Percentiles rank a stretch among this genome's conserved stretches.
phyloP scores from a whole-genome alignment of 1,140 invertebrate species.

The Galleria mellonella region DNA sequence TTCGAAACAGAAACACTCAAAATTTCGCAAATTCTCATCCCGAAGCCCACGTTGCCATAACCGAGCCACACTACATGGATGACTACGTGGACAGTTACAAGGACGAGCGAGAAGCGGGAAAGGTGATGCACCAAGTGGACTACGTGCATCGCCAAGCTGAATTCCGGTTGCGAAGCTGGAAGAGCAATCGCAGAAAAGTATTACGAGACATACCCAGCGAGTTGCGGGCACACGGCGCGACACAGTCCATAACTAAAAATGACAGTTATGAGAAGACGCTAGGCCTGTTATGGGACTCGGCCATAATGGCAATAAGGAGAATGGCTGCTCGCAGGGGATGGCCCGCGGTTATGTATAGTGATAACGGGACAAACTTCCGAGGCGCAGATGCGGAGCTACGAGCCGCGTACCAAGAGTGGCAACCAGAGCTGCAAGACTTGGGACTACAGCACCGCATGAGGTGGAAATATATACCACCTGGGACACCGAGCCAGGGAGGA shows the following conservation, averaged over 20 bases:
- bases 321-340: slow-evolving; percentile 23
- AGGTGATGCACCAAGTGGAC: neutral
- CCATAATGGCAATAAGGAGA: slow-evolving; percentile 34
- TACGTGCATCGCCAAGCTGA: slow-evolving; percentile 1
- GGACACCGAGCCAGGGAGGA: slow-evolving; percentile 23
- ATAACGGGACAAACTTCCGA: slow-evolving; percentile 49
- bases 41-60: slow-evolving; percentile 15
- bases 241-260: too few relatives aligned
- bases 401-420: neutral
- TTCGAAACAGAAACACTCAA: slow-evolving; percentile 29
- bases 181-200: neutral
- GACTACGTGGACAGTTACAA: slow-evolving; percentile 19
- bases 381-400: slow-evolving; percentile 27
- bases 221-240: neutral
- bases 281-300: too few relatives aligned
- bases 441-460: slow-evolving; percentile 1
- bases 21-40: slow-evolving; percentile 15
- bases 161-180: slow-evolving; percentile 1
- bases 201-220: neutral
- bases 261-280: too few relatives aligned
- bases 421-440: neutral
- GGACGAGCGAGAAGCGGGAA: neutral
- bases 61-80: slow-evolving; percentile 40
- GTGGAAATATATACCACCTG: slow-evolving; percentile 27
- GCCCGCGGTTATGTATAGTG: slow-evolving; percentile 27